Evolutionary conservation across 2,888 invertebrate genomes (phyloP).

Genomic region (Drosophila niveifrons): DNA sequence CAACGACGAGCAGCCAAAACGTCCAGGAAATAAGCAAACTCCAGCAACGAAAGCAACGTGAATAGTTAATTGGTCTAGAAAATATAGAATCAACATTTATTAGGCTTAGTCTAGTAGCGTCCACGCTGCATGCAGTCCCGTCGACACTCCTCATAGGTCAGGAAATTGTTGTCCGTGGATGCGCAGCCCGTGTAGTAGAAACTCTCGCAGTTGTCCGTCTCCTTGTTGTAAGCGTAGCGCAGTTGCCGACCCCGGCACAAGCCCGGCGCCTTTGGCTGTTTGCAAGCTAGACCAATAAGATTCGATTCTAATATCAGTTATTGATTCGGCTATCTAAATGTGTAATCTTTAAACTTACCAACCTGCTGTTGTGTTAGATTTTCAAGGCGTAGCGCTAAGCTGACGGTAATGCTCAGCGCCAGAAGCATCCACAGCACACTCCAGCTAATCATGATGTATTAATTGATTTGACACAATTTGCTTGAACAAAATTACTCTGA

Average conservation of each 20-base stretch:
- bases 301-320: no score
- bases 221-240: conserved; percentile 79
- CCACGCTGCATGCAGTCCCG: conserved; percentile 79
- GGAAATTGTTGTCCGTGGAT: conserved; percentile 77
- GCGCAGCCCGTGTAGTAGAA: conserved; percentile 82
- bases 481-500: not conserved
- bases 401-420: conserved; percentile 10
- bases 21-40: not conserved
- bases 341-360: conserved; percentile 43
- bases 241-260: conserved; percentile 74
- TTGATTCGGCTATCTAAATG: no score
- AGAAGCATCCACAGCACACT: conserved; percentile 41
- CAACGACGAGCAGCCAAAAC: not conserved
- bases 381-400: conserved; percentile 43
- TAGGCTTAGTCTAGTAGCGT: conserved; percentile 63
- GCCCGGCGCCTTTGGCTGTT: conserved; percentile 74
- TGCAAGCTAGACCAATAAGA: conserved; percentile 63
- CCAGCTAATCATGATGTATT: conserved; percentile 23
- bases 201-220: conserved; percentile 77
- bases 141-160: conserved; percentile 81
- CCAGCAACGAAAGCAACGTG: not conserved
- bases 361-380: conserved; percentile 60
- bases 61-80: not conserved
- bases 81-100: not conserved
- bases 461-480: not conserved